Base-by-base conservation (phyloP, 1,140 invertebrate genomes). In the Drosophila kurseongensis region DNA sequence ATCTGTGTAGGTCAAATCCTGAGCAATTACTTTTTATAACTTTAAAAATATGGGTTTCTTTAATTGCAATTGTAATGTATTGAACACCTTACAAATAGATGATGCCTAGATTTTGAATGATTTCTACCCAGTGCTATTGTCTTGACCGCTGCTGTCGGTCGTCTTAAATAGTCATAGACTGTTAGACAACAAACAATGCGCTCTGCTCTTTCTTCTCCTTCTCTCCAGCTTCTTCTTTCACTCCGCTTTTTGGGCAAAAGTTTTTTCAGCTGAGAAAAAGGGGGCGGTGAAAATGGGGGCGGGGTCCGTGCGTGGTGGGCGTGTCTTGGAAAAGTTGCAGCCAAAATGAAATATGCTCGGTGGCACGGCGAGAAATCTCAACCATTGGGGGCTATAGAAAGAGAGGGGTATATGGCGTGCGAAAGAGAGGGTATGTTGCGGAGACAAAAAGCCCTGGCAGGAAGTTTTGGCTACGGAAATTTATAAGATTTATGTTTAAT, bases 401-500 rank as follows among this genome's bases (percentile, higher is more conserved):
- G 32, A 12, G 47, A 13, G 16, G 47, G 27, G 7, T 32, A 16
- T 23, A 18, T 14, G 48, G 29, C 13, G 48, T 35, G 48, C n/a
- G 48, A 51, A 14, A 16, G 50, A 51, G 40, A 50, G 18, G 36
- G n/a, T 14, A 9, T 47, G 18, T 16, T 18, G 18, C n/a, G 48
- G 78, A 55, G 80, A 72, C 65, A 85, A 82, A 86, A 85, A 85
- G 78, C 82, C 61, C 75, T 88, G 75, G 67, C 83, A 79, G 75
- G 75, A 86, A 88, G 72, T 89, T 86, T 88, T 88, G 84, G 79
- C 84, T 88, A 88, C 84, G 79, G 76, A 88, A 88, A 88, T 88
- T 88, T 88, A 89, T 89, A 88, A 88, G 83, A 88, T 88, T 88
- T 88, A 88, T 88, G 84, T 89, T 88, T 88, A 88, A 88, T 88